phyloP scores from a whole-genome alignment of 2,888 invertebrate species.

The Aspidiotus destructor region DNA sequence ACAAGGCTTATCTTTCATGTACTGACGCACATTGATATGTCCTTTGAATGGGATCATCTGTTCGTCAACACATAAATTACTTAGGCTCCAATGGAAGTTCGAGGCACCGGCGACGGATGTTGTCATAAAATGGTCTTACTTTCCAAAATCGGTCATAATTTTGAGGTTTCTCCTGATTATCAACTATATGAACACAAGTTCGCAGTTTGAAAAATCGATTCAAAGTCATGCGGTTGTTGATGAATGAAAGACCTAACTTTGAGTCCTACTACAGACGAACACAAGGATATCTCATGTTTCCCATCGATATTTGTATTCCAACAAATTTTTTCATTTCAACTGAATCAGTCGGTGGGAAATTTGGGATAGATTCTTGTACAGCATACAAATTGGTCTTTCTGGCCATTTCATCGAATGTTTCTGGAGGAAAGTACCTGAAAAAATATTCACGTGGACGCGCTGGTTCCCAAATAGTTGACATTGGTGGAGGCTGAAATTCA shows the following conservation, averaged over 20 bases:
- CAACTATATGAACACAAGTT: constrained; percentile 37
- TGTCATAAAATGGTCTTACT: constrained; percentile 36
- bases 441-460: constrained; percentile 21
- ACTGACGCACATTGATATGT: constrained; percentile 38
- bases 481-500: constrained; percentile 2
- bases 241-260: constrained; percentile 34
- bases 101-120: constrained; percentile 35
- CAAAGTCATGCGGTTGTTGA: constrained; percentile 35
- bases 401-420: constrained; percentile 14
- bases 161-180: constrained; percentile 3
- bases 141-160: constrained; percentile 36
- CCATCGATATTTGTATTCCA: too few species aligned
- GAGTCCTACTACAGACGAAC: constrained; percentile 36
- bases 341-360: constrained; percentile 8
- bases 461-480: background rate
- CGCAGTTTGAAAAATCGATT: constrained; percentile 37
- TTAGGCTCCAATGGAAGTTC: constrained; percentile 34
- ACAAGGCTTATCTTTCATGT: constrained; percentile 38
- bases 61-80: constrained; percentile 39
- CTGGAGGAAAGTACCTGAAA: constrained; percentile 15
- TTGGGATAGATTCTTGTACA: background rate
- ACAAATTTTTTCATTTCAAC: constrained; percentile 36
- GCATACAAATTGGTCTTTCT: constrained; percentile 26
- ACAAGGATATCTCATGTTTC: constrained; percentile 37
- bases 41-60: constrained; percentile 40